phyloP scores from a whole-genome alignment of 2,888 invertebrate species.

The Drosophila basisetae region DNA sequence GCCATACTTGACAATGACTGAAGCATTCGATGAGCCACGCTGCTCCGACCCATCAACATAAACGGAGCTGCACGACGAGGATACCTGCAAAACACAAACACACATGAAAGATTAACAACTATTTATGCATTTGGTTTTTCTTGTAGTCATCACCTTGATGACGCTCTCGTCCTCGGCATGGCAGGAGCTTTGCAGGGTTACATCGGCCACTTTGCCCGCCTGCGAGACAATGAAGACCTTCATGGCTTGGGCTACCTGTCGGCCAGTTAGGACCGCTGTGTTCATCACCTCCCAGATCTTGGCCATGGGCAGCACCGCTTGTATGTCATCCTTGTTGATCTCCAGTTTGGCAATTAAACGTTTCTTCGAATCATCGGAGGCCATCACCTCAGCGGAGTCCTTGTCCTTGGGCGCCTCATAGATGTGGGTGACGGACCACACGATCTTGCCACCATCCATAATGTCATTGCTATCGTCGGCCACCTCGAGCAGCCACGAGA shows the following conservation, averaged over 20 bases:
- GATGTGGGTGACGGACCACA: slow-evolving; percentile 93
- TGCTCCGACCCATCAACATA: slow-evolving; percentile 98
- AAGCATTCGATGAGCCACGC: slow-evolving; percentile 96
- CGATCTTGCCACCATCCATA: slow-evolving; percentile 93
- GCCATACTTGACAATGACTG: slow-evolving; percentile 96
- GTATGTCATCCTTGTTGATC: slow-evolving; percentile 96
- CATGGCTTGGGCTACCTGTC: slow-evolving; percentile 97
- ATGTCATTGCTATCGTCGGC: slow-evolving; percentile 91
- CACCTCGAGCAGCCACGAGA: slow-evolving; percentile 96
- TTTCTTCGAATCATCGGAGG: slow-evolving; percentile 86
- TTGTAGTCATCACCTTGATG: slow-evolving; percentile 90
- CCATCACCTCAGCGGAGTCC: slow-evolving; percentile 77
- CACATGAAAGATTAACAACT: not conserved
- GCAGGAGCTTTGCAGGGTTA: slow-evolving; percentile 97
- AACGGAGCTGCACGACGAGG: slow-evolving; percentile 97
- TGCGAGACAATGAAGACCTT: slow-evolving; percentile 97
- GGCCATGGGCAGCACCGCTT: slow-evolving; percentile 96
- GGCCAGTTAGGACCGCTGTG: slow-evolving; percentile 96
- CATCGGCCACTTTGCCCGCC: slow-evolving; percentile 97
- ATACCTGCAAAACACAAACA: slow-evolving; percentile 88
- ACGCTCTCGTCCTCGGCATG: slow-evolving; percentile 98
- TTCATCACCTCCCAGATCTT: slow-evolving; percentile 99
- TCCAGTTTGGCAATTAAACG: slow-evolving; percentile 93
- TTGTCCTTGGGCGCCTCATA: slow-evolving; percentile 87
- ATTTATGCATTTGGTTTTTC: too few species aligned